Conservation (phyloP, 2,888 invertebrate genomes). For the Ophion slaviceki region DNA sequence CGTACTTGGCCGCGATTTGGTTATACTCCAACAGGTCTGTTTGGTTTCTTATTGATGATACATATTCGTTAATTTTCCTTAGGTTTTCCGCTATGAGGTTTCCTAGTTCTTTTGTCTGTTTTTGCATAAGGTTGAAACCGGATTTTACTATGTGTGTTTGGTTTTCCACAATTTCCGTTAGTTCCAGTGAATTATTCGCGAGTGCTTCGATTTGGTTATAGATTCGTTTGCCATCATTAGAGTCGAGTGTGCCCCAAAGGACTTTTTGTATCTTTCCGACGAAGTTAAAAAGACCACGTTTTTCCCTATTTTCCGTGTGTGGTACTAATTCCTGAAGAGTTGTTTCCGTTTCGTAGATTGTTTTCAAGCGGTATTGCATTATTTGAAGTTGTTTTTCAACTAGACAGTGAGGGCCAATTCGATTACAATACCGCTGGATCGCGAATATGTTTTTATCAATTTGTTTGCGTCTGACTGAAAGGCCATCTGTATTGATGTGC, state of each 20-base stretch:
- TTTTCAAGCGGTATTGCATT: conserved; percentile 1
- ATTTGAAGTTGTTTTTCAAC: neutral
- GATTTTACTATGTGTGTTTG: conserved; percentile 55
- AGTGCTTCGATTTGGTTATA: conserved; percentile 37
- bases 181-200: conserved; percentile 17
- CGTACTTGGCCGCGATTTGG: too few species aligned
- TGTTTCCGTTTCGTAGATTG: conserved; percentile 1
- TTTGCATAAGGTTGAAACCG: conserved; percentile 35
- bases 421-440: too few species aligned
- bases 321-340: conserved; percentile 18
- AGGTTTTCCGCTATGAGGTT: neutral
- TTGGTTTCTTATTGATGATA: too few species aligned
- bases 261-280: conserved; percentile 34
- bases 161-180: conserved; percentile 29
- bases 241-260: conserved; percentile 34
- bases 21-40: too few species aligned
- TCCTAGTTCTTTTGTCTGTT: conserved; percentile 14
- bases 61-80: too few species aligned
- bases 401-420: too few species aligned
- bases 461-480: neutral
- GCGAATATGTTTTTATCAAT: neutral
- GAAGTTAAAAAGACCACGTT: conserved; percentile 7
- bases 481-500: conserved; percentile 17
- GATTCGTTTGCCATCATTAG: conserved; percentile 28
- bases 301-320: neutral